Evolutionary conservation across 2,113 vertebrate genomes (phyloP).

Genomic region (Paramisgurnus dabryanus): DNA sequence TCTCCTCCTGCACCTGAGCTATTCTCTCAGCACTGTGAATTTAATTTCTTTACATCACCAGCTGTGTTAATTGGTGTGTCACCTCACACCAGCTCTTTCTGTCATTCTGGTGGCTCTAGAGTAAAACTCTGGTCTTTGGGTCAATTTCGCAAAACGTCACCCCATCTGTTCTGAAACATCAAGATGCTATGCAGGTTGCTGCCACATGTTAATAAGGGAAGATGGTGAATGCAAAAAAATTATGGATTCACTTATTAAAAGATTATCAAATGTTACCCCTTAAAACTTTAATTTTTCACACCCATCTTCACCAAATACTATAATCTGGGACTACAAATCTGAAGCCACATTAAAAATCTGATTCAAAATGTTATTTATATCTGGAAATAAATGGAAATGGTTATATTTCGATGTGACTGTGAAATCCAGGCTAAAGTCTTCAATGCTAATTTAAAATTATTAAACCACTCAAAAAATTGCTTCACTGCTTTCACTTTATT

Average conservation of each 20-base stretch:
- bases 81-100: not conserved
- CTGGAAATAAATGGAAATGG: no score
- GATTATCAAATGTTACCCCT: not conserved
- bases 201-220: not conserved
- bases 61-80: not conserved
- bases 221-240: not conserved
- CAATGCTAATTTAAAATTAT: no score
- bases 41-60: not conserved
- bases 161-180: not conserved
- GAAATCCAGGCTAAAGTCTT: no score
- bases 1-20: not conserved
- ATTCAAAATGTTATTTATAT: no score
- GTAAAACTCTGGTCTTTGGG: not conserved
- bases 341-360: no score
- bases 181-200: not conserved
- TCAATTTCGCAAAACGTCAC: not conserved
- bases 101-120: not conserved
- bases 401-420: no score
- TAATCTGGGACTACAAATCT: not conserved
- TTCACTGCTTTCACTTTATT: no score
- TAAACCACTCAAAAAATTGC: no score
- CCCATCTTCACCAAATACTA: not conserved
- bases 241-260: not conserved
- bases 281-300: not conserved
- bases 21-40: not conserved